Evolutionary conservation across 2,113 vertebrate species (phyloP), one percentile per base, ranked within the genome.

Genomic region (Plestiodon gilberti): DNA sequence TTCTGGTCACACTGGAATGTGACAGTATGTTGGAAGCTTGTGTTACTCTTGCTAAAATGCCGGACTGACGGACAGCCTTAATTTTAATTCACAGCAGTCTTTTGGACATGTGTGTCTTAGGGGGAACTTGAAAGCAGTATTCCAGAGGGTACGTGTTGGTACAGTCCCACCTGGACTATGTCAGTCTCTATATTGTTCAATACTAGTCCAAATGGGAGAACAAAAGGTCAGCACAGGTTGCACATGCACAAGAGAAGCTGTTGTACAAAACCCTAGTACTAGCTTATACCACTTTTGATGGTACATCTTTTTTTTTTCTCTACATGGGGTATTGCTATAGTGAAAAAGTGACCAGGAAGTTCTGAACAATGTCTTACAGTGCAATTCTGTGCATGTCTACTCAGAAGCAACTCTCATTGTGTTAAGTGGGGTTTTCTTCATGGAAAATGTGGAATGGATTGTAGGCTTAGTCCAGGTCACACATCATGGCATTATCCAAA

Each of bases 391-490:
- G 43, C 4, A 8, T 48, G 43, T 48, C 43, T 48, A 48, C 43
- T 48, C 43, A 48, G 43, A 48, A 48, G 43, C 43, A 48, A 48
- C 43, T 48, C 43, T 8, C 43, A 48, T 48, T 48, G 43, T 48
- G 43, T 48, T 48, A 4, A 48, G 43, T 48, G 43, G 43, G 43
- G 43, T 48, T 48, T 48, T 48, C 43, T 48, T 48, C 8, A 48
- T 4, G 43, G 43, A 48, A 48, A 48, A 48, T 48, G 43, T 48
- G 43, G 43, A 48, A 5, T 4, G 43, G 43, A 48, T 48, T 48
- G 43, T 48, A 48, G 43, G 4, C 43, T 48, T 48, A 5, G 43
- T 92, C 84, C 88, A 85, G 83, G 85, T 90, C 52, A 81, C 67
- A 3, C 17, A 90, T 48, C 70, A 89, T 65, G 55, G 87, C 61